Percentiles rank a stretch among this genome's conserved stretches.
Evolutionary conservation across 2,888 invertebrate genomes (phyloP).

Genomic region (Caenorhabditis panamensis): DNA sequence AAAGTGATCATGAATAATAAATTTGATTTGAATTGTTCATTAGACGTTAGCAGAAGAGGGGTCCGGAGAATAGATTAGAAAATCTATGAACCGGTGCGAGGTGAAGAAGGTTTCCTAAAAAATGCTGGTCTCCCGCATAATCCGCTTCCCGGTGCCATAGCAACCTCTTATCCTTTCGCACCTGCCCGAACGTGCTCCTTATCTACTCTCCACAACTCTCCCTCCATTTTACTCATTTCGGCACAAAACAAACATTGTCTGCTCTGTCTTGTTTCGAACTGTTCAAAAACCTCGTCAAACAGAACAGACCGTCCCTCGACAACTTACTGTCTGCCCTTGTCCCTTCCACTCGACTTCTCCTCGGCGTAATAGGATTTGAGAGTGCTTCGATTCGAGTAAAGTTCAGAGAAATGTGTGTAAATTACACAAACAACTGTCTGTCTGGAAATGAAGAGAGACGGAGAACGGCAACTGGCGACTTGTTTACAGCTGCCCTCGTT

Average conservation of each 20-base stretch:
- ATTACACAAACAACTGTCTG: background rate
- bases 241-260: slow-evolving; percentile 36
- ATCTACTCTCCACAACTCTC: background rate
- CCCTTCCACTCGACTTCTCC: slow-evolving; percentile 1
- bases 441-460: background rate
- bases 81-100: no score
- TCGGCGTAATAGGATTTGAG: background rate
- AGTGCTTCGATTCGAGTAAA: background rate
- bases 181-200: slow-evolving; percentile 12
- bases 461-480: background rate
- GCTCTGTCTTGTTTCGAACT: background rate
- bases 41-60: no score
- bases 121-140: background rate
- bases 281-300: slow-evolving; percentile 51
- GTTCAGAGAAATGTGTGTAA: slow-evolving; percentile 1
- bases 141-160: slow-evolving; percentile 12
- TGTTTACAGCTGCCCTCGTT: background rate
- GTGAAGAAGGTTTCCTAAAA: background rate
- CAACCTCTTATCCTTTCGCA: slow-evolving; percentile 3
- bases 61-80: no score
- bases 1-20: background rate
- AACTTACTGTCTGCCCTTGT: background rate
- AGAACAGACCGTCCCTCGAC: background rate
- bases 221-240: background rate
- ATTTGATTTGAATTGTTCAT: no score